Conservation (phyloP, 64 coral and sea anemone species). For the Exaiptasia diaphana region DNA sequence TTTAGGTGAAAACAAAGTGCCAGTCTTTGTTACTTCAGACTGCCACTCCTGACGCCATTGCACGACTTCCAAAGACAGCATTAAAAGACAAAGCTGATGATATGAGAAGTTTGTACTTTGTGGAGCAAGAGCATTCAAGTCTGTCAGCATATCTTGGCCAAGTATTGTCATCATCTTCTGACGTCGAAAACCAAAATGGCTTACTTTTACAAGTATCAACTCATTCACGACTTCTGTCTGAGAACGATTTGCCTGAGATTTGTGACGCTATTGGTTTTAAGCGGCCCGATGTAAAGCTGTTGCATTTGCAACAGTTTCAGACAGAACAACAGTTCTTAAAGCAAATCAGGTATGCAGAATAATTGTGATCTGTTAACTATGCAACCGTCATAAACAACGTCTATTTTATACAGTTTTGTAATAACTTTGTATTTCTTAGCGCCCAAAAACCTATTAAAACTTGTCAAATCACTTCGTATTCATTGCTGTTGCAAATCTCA, state of each 20-base stretch:
- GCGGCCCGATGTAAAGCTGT: slow-evolving; percentile 1
- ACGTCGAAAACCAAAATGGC: slow-evolving; percentile 14
- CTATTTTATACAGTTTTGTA: too few species aligned
- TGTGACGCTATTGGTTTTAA: slow-evolving; percentile 6
- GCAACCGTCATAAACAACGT: background rate
- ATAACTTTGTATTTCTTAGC: background rate
- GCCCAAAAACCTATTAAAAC: too few species aligned
- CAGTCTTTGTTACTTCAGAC: slow-evolving; percentile 57
- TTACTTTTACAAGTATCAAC: slow-evolving; percentile 75
- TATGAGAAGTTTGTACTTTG: slow-evolving; percentile 59
- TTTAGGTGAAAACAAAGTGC: background rate
- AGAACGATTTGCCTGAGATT: slow-evolving; percentile 64
- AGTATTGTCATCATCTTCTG: slow-evolving; percentile 1
- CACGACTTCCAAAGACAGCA: slow-evolving; percentile 29
- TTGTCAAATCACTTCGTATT: too few species aligned
- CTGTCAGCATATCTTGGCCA: slow-evolving; percentile 29
- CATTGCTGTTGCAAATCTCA: too few species aligned
- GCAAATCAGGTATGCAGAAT: slow-evolving; percentile 44
- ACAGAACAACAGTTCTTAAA: slow-evolving; percentile 79
- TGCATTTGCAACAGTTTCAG: slow-evolving; percentile 78
- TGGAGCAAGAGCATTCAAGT: slow-evolving; percentile 59
- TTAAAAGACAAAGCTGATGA: background rate
- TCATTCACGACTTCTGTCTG: slow-evolving; percentile 74
- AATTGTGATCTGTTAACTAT: background rate
- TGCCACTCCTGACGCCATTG: slow-evolving; percentile 77